Evolutionary conservation across 2,888 invertebrate genomes (phyloP).

Genomic region (Melinaea marsaeus): DNA sequence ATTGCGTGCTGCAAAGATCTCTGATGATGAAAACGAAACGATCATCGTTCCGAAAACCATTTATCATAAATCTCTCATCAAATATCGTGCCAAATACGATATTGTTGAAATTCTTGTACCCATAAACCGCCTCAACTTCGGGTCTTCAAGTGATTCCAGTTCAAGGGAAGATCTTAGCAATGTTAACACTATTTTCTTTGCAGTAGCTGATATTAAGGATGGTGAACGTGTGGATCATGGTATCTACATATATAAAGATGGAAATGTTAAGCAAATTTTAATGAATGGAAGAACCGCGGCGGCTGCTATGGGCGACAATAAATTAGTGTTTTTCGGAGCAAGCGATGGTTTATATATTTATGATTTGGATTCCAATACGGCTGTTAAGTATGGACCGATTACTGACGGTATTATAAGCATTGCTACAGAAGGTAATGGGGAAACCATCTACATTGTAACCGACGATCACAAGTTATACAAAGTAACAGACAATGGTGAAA

Average conservation of each 20-base stretch:
- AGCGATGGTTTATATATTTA: constrained; percentile 51
- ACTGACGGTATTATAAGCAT: constrained; percentile 38
- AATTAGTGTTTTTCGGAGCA: constrained; percentile 47
- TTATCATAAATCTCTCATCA: constrained; percentile 6
- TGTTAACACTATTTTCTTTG: constrained; percentile 30
- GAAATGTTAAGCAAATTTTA: constrained; percentile 40
- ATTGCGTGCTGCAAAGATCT: not conserved
- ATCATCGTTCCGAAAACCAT: not conserved
- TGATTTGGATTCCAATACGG: constrained; percentile 32
- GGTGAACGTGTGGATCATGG: constrained; percentile 35
- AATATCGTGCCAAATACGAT: constrained; percentile 26
- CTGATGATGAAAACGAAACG: not conserved
- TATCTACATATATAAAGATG: constrained; percentile 38
- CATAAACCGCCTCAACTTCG: constrained; percentile 28
- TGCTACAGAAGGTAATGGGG: constrained; percentile 32
- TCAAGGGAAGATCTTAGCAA: constrained; percentile 11
- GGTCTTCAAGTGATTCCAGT: constrained; percentile 12
- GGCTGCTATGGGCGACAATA: constrained; percentile 41
- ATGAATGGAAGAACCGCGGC: constrained; percentile 45
- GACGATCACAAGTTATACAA: constrained; percentile 50
- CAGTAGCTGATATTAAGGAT: constrained; percentile 32
- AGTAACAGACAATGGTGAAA: constrained; percentile 51
- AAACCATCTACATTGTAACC: constrained; percentile 52
- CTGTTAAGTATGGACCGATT: constrained; percentile 37
- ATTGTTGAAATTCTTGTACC: constrained; percentile 31